Percentiles rank a stretch among this genome's conserved stretches.
phyloP scores from a whole-genome alignment of 2,797 vertebrate species.

The Pseudochromis fuscus region DNA sequence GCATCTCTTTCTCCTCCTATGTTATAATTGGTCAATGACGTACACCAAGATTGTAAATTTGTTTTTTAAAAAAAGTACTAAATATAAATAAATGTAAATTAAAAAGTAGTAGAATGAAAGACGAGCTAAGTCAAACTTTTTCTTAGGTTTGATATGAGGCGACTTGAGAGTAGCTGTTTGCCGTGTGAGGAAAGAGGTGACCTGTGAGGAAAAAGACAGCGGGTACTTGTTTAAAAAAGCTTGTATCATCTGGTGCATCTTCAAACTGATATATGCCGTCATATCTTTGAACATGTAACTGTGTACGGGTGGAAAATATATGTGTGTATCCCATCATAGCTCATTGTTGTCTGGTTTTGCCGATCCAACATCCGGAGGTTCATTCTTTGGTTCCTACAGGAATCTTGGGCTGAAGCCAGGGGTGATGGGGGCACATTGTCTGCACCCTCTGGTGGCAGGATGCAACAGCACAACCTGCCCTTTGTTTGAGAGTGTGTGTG shows the following conservation, averaged over 20 bases:
- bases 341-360: conserved; percentile 66
- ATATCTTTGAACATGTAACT: conserved; percentile 44
- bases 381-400: conserved; percentile 68
- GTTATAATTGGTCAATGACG: background rate
- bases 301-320: conserved; percentile 22
- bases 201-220: conserved; percentile 22
- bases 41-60: background rate
- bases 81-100: conserved; percentile 18
- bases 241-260: conserved; percentile 57
- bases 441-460: conserved; percentile 86
- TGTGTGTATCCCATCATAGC: conserved; percentile 37
- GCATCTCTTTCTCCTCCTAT: no score
- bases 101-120: no score
- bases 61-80: no score
- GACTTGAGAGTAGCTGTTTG: no score
- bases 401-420: conserved; percentile 58
- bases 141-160: no score
- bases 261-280: conserved; percentile 34
- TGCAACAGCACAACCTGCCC: conserved; percentile 73
- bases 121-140: no score
- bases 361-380: conserved; percentile 69
- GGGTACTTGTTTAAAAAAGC: conserved; percentile 12
- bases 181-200: no score
- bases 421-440: conserved; percentile 83
- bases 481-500: conserved; percentile 44